Evolutionary conservation across 2,888 invertebrate genomes (phyloP).

Genomic region (Acanthosepion esculentum): DNA sequence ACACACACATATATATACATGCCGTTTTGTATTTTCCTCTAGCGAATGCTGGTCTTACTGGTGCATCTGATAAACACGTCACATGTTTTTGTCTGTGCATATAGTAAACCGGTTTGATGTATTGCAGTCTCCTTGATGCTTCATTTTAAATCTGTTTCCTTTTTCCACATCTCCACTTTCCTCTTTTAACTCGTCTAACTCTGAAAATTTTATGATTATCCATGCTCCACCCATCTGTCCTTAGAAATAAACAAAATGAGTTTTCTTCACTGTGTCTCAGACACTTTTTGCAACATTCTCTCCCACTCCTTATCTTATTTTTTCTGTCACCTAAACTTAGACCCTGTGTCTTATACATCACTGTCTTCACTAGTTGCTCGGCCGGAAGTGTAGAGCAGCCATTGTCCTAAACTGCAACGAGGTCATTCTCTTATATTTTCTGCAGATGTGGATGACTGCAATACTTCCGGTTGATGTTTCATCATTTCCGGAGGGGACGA

Average conservation of each 20-base stretch:
- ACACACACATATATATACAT: too few species aligned
- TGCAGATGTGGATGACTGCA: constrained; percentile 23
- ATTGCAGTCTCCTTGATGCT: background rate
- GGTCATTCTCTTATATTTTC: constrained; percentile 4
- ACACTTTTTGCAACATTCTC: background rate
- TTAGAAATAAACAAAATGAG: constrained; percentile 2
- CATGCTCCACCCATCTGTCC: constrained; percentile 33
- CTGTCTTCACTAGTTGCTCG: constrained; percentile 23
- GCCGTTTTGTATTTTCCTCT: background rate
- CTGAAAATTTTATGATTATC: background rate
- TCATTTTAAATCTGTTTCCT: background rate
- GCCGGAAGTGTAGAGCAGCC: constrained; percentile 20
- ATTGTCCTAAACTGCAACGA: constrained; percentile 23
- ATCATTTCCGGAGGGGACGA: background rate
- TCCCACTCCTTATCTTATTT: background rate
- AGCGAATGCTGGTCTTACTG: background rate
- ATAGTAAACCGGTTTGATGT: background rate
- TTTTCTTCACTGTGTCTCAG: background rate
- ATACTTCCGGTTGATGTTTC: constrained; percentile 13
- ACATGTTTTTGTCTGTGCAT: constrained; percentile 6
- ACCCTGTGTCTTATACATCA: constrained; percentile 4
- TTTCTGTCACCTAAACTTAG: background rate
- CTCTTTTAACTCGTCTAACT: background rate
- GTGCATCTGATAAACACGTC: constrained; percentile 33
- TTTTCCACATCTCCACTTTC: background rate